Evolutionary conservation across 2,797 vertebrate genomes (phyloP).

Genomic region (Alosa sapidissima): DNA sequence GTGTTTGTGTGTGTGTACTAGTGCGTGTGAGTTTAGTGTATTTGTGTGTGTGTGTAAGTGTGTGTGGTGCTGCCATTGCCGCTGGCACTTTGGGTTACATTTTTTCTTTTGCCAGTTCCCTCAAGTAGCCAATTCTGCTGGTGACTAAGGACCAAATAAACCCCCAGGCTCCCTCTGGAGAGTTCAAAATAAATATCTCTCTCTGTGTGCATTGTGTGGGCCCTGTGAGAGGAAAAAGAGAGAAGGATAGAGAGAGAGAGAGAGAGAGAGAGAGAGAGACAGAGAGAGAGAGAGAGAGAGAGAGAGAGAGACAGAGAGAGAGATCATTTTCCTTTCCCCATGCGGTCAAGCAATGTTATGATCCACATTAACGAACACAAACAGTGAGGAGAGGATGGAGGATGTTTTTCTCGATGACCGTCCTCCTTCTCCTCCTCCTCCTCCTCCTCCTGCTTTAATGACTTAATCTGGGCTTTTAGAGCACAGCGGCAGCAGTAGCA

Average conservation of each 20-base stretch:
- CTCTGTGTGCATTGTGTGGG: no score
- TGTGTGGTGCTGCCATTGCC: not conserved
- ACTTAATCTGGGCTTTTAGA: slow-evolving; percentile 38
- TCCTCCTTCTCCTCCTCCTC: not conserved
- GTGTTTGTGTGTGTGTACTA: slow-evolving; percentile 10
- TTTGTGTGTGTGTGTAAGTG: not conserved
- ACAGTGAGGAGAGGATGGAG: not conserved
- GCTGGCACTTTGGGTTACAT: not conserved
- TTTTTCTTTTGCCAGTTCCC: slow-evolving; percentile 4
- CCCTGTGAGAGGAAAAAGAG: not conserved
- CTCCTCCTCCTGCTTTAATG: slow-evolving; percentile 19
- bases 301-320: not conserved
- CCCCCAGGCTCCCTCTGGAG: not conserved
- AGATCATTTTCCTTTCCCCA: not conserved
- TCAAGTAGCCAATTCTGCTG: slow-evolving; percentile 1
- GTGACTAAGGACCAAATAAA: not conserved
- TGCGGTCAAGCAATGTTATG: not conserved
- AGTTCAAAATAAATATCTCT: not conserved
- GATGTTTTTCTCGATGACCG: not conserved
- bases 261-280: not conserved
- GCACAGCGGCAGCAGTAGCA: not conserved
- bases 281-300: not conserved
- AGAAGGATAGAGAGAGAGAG: not conserved
- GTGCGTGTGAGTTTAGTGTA: not conserved
- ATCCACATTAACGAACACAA: slow-evolving; percentile 4